Evolutionary conservation across 2,797 vertebrate species (phyloP).

Genomic region (Anabacerthia variegaticeps): DNA sequence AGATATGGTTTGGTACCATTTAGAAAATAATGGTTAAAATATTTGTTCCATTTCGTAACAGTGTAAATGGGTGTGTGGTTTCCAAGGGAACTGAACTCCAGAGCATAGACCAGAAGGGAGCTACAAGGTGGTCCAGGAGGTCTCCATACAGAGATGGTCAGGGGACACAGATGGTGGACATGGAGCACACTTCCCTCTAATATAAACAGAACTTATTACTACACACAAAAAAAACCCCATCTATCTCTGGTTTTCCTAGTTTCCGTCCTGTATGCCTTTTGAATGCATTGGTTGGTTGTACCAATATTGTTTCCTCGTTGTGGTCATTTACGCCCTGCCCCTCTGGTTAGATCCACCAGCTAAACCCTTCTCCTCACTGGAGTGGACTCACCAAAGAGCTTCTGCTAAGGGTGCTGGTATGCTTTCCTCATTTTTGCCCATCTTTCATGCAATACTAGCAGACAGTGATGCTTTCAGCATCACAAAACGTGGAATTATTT

Average conservation of each 20-base stretch:
- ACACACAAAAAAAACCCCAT: neutral
- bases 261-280: neutral
- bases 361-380: neutral
- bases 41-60: neutral
- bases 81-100: neutral
- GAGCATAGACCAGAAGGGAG: neutral
- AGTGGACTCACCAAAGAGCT: neutral
- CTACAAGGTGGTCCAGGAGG: neutral
- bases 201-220: neutral
- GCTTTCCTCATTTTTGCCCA: neutral
- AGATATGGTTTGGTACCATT: neutral
- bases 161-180: neutral
- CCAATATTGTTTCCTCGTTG: neutral
- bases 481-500: neutral
- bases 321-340: neutral
- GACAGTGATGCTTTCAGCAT: neutral
- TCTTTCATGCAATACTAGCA: neutral
- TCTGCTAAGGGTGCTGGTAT: neutral
- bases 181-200: neutral
- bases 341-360: neutral
- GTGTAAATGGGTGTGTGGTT: neutral
- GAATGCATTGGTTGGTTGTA: neutral
- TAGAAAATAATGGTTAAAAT: neutral
- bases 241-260: neutral
- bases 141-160: rapidly evolving